Conservation (phyloP, 2,113 vertebrate species). For the Plecturocebus donacophilus region DNA sequence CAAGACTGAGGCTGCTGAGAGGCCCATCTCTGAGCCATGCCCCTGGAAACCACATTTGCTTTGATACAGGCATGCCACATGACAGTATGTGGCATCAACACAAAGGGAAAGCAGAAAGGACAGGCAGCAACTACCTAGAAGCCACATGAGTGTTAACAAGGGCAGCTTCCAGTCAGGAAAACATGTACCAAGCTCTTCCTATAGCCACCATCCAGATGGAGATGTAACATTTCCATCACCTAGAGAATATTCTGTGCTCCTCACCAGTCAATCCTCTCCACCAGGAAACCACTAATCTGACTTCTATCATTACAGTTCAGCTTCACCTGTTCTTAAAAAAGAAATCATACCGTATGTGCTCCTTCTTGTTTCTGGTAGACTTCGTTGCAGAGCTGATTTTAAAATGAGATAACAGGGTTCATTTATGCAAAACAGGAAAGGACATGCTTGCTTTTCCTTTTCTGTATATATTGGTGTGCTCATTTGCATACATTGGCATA, state of each 20-base stretch:
- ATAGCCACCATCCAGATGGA: not conserved
- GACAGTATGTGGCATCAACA: not conserved
- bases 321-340: slow-evolving; percentile 1
- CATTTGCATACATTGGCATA: slow-evolving; percentile 72
- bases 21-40: not conserved
- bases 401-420: slow-evolving; percentile 30
- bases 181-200: not conserved
- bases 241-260: not conserved
- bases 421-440: slow-evolving; percentile 45
- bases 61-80: not conserved
- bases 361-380: not conserved
- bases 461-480: not conserved
- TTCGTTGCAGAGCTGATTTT: slow-evolving; percentile 19
- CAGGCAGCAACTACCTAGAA: not conserved
- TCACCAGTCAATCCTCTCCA: not conserved
- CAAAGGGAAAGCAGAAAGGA: not conserved
- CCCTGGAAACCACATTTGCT: not conserved
- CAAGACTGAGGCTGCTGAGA: not conserved
- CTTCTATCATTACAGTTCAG: not conserved
- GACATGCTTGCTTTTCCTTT: slow-evolving; percentile 50
- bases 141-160: not conserved
- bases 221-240: not conserved
- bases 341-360: not conserved
- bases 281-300: not conserved
- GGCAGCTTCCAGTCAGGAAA: not conserved